Evolutionary conservation across 2,113 vertebrate species (phyloP), one percentile per base, ranked within the genome.

Genomic region (Ceratotherium simum): DNA sequence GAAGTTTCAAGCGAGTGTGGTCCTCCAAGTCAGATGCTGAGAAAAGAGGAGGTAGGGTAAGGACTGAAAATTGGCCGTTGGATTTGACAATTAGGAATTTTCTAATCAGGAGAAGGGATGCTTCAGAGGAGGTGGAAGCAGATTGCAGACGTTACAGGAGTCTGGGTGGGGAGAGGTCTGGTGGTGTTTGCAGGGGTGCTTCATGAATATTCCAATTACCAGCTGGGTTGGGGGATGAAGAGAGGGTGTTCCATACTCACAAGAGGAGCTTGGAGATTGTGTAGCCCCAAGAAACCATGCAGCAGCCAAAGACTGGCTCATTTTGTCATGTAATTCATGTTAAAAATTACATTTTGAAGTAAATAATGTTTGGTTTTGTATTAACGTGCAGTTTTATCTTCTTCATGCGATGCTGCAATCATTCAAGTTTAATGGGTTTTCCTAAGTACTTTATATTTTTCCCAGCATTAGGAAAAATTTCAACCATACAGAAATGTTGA

Each of bases 381-480:
- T 88, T 29, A 54, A 75, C 36, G 23, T 58, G 27, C 39, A 62
- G 17, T 78, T 69, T 84, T 72, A 75, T 29, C 65, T 96, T 89
- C 56, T 93, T 90, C 7, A 21, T 56, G 54, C 85, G 46, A 51
- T 84, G 33, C 13, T 92, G n/a, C 56, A 48, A 36, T 84, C n/a
- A 46, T 67, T 76, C n/a, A 96, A 72, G 11, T 90, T 85, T 79
- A 79, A 81, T 29, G 80, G n/a, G 82, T 64, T 87, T 81, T 72
- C 54, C 78, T 78, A 84, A 54, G 33, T 79, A 60, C 27, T 80
- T 92, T 48, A 83, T 69, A 58, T 84, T 51, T 90, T 86, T 31
- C 39, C 36, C 42, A 84, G 70, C 54, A 90, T 85, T 84, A 64
- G 91, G 72, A 79, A 83, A 78, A 79, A 79, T 54, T 46, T 70